Base-by-base conservation (phyloP, 1,140 invertebrate species). In the Sycophila sp. region DNA sequence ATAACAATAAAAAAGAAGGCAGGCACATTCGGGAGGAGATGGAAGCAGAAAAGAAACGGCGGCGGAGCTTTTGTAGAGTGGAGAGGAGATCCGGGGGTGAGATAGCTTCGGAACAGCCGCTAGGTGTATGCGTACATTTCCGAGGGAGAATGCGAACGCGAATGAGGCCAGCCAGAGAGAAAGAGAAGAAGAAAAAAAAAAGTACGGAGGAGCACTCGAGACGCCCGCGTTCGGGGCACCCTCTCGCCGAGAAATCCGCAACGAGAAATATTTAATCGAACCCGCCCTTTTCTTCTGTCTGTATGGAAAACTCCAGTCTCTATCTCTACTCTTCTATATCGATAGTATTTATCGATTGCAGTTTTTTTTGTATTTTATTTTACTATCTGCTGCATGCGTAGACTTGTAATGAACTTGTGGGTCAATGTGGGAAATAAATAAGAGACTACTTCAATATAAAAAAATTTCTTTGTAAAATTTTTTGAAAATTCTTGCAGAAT, bases 211-310 rank as follows among this genome's bases (percentile, higher is more conserved):
- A 28, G 36, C 22, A 10, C 8, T 28, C 0, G 24, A 56, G 24
- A 40, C 7, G 11, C 30, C 32, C 34, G 42, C 42, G 36, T 5
- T 53, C 24, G 60, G 62, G 47, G 22, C 34, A 49, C 2, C 34
- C 30, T 4, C 11, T 49, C 5, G 26, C 15, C 42, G 19, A 34
- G 13, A 69, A 22, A 34, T 51, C 11, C 28, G 28, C 7, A 13
- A 15, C 15, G 65, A 64, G 51, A 19, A 56, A 60, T 64, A 62
- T 59, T 74, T 62, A 49, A 75, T 75, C 73, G 66, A n/a, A n/a
- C n/a, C n/a, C n/a, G 32, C 36, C 47, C 15, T 40, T 40, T 15
- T 47, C n/a, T 22, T 22, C 42, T 64, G 28, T 22, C 22, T 13
- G 34, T 34, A 26, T 22, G 60, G 60, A 51, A 62, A 62, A 45